Evolutionary conservation across 2,797 vertebrate genomes (phyloP).

Genomic region (Bucorvus abyssinicus): DNA sequence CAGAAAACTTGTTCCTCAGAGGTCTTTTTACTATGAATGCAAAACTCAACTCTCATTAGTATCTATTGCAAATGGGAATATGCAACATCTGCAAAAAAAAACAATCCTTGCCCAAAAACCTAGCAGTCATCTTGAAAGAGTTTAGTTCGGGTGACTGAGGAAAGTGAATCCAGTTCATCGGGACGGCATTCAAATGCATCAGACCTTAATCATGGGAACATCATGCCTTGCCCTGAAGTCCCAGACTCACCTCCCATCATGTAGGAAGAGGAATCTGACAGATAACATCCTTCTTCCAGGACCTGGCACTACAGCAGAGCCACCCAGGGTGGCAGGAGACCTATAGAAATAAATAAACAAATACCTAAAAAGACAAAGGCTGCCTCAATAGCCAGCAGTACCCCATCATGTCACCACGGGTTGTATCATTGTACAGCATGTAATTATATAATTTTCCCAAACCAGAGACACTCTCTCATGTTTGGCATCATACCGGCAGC

Average conservation of each 20-base stretch:
- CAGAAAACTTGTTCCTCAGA: background rate
- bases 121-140: background rate
- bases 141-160: background rate
- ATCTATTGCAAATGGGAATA: background rate
- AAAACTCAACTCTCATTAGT: background rate
- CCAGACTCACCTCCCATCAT: background rate
- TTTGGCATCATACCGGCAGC: background rate
- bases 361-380: background rate
- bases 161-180: background rate
- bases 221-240: background rate
- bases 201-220: background rate
- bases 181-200: background rate
- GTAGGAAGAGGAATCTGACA: background rate
- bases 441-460: background rate
- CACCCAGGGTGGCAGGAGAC: background rate
- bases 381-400: background rate
- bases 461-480: background rate
- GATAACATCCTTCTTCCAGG: background rate
- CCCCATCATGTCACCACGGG: rapidly evolving
- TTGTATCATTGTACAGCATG: background rate
- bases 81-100: background rate
- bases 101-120: background rate
- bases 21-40: background rate
- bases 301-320: background rate
- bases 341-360: background rate